Percentiles rank a stretch among this genome's conserved stretches.
Evolutionary conservation across 2,797 vertebrate genomes (phyloP).

Genomic region (Hirundo rustica): DNA sequence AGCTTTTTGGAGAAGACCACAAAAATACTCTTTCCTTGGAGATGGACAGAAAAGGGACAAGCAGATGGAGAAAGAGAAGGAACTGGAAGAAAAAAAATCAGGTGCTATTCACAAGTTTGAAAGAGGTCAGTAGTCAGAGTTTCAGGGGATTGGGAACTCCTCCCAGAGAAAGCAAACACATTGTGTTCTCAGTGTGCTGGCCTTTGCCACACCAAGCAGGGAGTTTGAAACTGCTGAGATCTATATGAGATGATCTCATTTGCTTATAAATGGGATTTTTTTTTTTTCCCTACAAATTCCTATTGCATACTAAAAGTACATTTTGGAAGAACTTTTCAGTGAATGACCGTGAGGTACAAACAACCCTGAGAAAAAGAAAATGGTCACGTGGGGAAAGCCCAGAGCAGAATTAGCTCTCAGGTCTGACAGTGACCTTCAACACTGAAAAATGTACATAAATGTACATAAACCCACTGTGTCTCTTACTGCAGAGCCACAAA

Average conservation of each 20-base stretch:
- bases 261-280: background rate
- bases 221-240: background rate
- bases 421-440: background rate
- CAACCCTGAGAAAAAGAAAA: background rate
- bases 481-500: background rate
- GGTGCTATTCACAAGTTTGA: background rate
- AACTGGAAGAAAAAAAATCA: background rate
- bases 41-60: background rate
- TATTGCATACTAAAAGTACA: background rate
- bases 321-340: background rate
- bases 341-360: background rate
- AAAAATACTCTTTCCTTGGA: background rate
- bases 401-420: background rate
- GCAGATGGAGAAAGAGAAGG: background rate
- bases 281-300: background rate
- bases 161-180: background rate
- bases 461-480: background rate
- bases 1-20: background rate
- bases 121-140: background rate
- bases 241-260: background rate
- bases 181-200: background rate
- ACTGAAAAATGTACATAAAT: background rate
- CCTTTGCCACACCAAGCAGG: background rate
- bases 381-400: background rate
- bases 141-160: background rate